Evolutionary conservation across 2,888 invertebrate genomes (phyloP), one percentile per base, ranked within the genome.

Genomic region (Portevinia maculata): DNA sequence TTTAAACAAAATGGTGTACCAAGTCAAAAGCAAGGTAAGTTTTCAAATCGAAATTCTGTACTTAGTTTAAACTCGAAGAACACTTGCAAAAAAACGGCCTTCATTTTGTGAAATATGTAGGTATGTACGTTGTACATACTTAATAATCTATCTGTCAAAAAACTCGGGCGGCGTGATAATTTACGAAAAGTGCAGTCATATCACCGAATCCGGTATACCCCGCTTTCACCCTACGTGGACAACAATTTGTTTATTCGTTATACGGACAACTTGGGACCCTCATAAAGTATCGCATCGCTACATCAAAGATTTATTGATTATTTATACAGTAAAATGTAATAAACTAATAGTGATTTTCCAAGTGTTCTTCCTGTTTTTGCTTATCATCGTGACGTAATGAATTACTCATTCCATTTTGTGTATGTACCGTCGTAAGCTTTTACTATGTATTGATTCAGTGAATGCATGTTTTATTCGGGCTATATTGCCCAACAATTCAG

Each of bases 21-120:
- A 86, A 67, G 88, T 89, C 17, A 89, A 88, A 85, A 87, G 85
- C 86, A 85, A 85, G 87, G 89, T 89, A 86, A 88, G 89, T 86
- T 76, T 44, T 48, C 11, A n/a, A 44, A 50, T 32, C 37, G 30
- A 11, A 0, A 41, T 37, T n/a, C 1, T 37, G 15, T 2, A 13
- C 13, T 39, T 6, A n/a, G 13, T 39, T 15, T 13, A 5, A 13
- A 7, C 2, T 8, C 1, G 6, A 39, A 13, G 1, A 39, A 2
- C 2, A 7, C 6, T 7, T 39, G 2, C 15, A 2, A 39, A 13
- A 2, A 7, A 15, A 39, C 7, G 13, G 6, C 2, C 15, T 13
- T 15, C 13, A 13, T 15, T 13, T 39, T 15, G 5, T 39, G 39
- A 39, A 39, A 7, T 24, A 39, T 37, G 5, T 37, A 7, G 1